A percentile compares a stretch with the other conserved stretches of the same genome.
These are phyloP conservation scores for Trichogramma pretiosum DNA, from an alignment of 1,140 invertebrate species.

Conservation along the genomic window DNA sequence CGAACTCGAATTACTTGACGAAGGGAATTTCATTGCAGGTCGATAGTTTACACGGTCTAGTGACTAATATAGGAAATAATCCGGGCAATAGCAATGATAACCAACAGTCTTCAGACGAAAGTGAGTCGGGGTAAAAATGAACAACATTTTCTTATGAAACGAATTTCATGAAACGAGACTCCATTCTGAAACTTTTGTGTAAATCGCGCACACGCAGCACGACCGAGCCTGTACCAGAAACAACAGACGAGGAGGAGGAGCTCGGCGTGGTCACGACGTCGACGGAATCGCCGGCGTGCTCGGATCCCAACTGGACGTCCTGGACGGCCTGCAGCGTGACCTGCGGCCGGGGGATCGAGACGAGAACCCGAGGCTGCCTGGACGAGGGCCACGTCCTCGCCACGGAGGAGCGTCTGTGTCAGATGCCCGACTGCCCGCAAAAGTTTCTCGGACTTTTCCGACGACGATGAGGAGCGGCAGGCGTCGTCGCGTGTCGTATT, in stretches of 20 bases:
- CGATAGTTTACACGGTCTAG: background rate
- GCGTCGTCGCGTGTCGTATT: background rate
- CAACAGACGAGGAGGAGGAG: background rate
- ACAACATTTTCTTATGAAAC: background rate
- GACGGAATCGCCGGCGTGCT: conserved; percentile 18
- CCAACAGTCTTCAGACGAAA: background rate
- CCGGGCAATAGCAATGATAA: background rate
- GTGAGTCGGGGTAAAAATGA: background rate
- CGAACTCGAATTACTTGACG: too few relatives aligned
- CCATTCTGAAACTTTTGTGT: too few relatives aligned
- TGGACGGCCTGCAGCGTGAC: conserved; percentile 53
- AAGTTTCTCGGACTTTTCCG: conserved; percentile 34
- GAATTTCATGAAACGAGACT: too few relatives aligned
- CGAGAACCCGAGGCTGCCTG: conserved; percentile 49
- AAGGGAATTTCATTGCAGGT: too few relatives aligned
- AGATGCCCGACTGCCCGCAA: conserved; percentile 38
- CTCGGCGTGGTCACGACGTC: background rate
- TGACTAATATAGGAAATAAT: background rate
- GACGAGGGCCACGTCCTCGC: conserved; percentile 37
- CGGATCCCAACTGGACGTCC: conserved; percentile 50
- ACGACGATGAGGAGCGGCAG: too few relatives aligned
- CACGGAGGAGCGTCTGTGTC: conserved; percentile 44
- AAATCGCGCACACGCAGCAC: background rate
- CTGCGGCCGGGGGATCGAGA: conserved; percentile 51
- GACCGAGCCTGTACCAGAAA: background rate